Evolutionary conservation across 2,888 invertebrate species (phyloP), one percentile per base, ranked within the genome.

Genomic region (Drosophila vallismaia): DNA sequence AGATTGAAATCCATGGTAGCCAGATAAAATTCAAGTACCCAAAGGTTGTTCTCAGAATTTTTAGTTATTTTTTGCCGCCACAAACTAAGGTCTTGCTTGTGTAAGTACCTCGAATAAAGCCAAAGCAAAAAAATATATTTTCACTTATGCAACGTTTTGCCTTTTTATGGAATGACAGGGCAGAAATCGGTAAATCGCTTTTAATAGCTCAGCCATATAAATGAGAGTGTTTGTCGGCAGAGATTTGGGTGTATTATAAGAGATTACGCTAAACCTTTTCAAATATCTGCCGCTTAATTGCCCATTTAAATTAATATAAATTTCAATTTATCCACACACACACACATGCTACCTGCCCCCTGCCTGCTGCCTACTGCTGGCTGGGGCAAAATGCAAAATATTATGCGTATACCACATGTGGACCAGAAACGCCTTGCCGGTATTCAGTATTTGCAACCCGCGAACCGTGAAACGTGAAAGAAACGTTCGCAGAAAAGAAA

Each of bases 261-360:
- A 66, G 76, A 77, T 80, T 66, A 46, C 33, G 67, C 71, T 71
- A 76, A 86, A 85, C 71, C 75, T 81, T 76, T 84, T 71, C 63
- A 71, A 81, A 85, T 70, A 68, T 58, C 79, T 81, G 79, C 67
- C 72, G 85, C 82, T 76, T 82, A 82, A 85, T 85, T 82, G 87
- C 66, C 77, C 82, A 85, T 82, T 82, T 87, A 82, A 82, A 87
- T 82, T 82, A 82, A 82, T 82, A 87, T 81, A 87, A 82, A 82
- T 81, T 87, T 85, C 87, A 81, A 82, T 78, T 87, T 86, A 76
- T 69, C 40, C 50, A 31, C 49, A 48, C 64, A 75, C 62, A 68
- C 53, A 75, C 62, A 70, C 53, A 69, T 5, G 33, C 29, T 45
- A 24, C 4, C 29, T 33, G 62, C 53, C 57, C 50, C 33, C 29